phyloP scores from a whole-genome alignment of 2,113 vertebrate genomes.

The Coracopsis vasa region DNA sequence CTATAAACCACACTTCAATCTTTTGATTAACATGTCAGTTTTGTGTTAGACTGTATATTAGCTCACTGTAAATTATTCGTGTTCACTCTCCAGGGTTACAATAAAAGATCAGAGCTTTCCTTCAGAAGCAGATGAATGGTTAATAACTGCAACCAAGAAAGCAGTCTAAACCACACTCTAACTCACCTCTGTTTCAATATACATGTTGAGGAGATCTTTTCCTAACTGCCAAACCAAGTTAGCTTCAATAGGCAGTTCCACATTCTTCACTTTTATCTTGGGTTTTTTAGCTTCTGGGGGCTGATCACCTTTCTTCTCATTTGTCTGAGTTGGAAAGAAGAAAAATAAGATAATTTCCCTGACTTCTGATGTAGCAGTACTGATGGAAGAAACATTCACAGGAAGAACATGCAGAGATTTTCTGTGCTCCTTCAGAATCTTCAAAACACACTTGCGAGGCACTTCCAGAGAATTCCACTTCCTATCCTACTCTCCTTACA shows the following conservation, averaged over 20 bases:
- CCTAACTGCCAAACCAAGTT: conserved; percentile 81
- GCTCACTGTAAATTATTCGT: background rate
- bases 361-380: background rate
- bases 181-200: conserved; percentile 80
- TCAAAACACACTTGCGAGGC: background rate
- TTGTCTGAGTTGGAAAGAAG: conserved; percentile 67
- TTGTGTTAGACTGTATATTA: background rate
- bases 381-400: background rate
- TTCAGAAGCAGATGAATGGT: background rate
- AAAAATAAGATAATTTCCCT: conserved; percentile 1
- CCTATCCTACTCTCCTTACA: background rate
- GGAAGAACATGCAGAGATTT: background rate
- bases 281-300: conserved; percentile 84
- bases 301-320: conserved; percentile 79
- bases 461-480: background rate
- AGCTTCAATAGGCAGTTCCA: conserved; percentile 78
- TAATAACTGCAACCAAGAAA: background rate
- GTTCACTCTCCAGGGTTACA: background rate
- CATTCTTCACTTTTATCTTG: conserved; percentile 83
- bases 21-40: background rate
- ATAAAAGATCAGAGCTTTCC: background rate
- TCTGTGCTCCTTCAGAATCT: background rate
- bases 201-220: conserved; percentile 79
- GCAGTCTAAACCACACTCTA: background rate
- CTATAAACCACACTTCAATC: background rate